Base-by-base conservation (phyloP, 2,113 vertebrate species). In the Phocoena phocoena region DNA sequence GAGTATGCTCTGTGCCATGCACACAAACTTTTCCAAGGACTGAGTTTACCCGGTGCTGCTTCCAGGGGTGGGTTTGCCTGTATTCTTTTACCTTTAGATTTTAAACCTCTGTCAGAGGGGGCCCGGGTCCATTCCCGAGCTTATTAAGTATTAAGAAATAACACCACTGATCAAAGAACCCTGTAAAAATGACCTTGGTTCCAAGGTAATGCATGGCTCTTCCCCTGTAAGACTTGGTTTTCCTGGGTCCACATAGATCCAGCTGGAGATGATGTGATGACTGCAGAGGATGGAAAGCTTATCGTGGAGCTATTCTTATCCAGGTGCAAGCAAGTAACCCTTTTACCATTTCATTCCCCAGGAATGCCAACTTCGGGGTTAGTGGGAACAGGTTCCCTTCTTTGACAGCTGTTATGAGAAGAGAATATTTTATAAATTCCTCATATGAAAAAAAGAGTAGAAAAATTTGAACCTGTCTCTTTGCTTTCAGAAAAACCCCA, bases 271-370 rank as follows among this genome's bases (percentile, higher is more conserved):
- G 23, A 21, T n/a, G 15, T 53, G 21, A 14, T 28, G 23, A 50
- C 70, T 25, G 44, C 21, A 23, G 31, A 62, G 31, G 41, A 18
- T 2, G 23, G 28, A 41, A 28, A 17, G 41, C 20, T 17, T 3
- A 23, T 15, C 4, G 2, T 25, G 65, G 41, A 6, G 26, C 58
- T 15, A 12, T 28, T 73, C 28, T 62, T 5, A 4, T 2, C 8
- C 7, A 12, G 70, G 13, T 28, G 25, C 63, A 21, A 2, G 7
- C 25, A 28, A 6, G 8, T 1, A 9, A 4, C 2, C 28, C 38
- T 9, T 1, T 1, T 10, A 2, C 25, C 6, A 2, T n/a, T 12
- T 12, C 73, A 7, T 17, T 33, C 33, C 17, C 26, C 2, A 2
- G 18, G 33, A 12, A 25, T 8, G 12, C 55, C 44, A 58, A 0